phyloP scores from a whole-genome alignment of 2,888 invertebrate genomes.

The Oscheius sp. region DNA sequence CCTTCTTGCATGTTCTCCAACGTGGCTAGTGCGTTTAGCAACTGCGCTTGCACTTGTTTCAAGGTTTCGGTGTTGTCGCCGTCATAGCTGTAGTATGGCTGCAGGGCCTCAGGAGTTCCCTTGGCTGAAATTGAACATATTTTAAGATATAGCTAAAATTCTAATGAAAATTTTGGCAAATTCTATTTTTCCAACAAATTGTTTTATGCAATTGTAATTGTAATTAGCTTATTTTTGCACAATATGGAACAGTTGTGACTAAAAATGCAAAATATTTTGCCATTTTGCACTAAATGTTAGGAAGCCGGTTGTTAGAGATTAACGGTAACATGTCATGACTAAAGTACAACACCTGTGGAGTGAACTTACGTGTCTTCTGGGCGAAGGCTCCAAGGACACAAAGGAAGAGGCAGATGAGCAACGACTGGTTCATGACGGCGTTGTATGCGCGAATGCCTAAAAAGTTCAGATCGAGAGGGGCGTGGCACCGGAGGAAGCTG shows the following conservation, averaged over 20 bases:
- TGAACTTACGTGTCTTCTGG: constrained; percentile 25
- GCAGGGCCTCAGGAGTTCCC: constrained; percentile 47
- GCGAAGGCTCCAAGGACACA: constrained; percentile 20
- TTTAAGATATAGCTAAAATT: too few relatives aligned
- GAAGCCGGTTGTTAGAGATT: background rate
- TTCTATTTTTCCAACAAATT: background rate
- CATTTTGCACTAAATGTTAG: background rate
- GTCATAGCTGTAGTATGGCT: constrained; percentile 38
- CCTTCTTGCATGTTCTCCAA: constrained; percentile 58
- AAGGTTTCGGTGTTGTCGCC: constrained; percentile 38
- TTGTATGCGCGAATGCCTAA: constrained; percentile 16
- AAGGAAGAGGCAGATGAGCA: constrained; percentile 21
- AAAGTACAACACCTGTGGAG: background rate
- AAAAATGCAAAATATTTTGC: too few relatives aligned
- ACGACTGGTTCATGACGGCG: constrained; percentile 27
- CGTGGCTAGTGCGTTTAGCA: constrained; percentile 56
- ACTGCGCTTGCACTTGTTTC: constrained; percentile 34
- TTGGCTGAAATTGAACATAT: constrained; percentile 35
- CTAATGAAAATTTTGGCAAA: too few relatives aligned
- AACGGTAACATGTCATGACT: background rate
- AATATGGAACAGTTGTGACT: background rate
- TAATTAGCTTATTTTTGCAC: background rate
- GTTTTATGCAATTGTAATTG: background rate
- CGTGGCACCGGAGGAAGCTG: constrained; percentile 16
- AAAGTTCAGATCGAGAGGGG: constrained; percentile 14